These are phyloP conservation scores for Chrysolina americana DNA, from an alignment of 2,888 invertebrate species.

Conservation along the genomic window DNA sequence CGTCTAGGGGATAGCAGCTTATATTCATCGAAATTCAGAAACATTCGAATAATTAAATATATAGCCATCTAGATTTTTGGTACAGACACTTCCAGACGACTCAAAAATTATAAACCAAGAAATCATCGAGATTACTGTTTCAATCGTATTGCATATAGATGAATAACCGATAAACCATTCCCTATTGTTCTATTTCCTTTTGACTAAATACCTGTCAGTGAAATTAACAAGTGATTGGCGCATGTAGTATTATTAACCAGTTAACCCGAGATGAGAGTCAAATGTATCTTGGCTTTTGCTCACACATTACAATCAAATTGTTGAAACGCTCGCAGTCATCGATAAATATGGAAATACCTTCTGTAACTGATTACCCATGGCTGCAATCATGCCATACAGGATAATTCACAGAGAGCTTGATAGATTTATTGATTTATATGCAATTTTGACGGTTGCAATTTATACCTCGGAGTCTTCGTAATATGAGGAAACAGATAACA, in stretches of 20 bases:
- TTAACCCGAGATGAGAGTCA: background rate
- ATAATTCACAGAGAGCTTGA: background rate
- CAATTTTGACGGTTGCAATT: background rate
- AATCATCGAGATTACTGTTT: no score
- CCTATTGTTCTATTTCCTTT: background rate
- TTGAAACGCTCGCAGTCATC: background rate
- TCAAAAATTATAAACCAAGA: no score
- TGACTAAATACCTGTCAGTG: background rate
- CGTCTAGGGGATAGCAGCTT: no score
- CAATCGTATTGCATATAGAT: no score
- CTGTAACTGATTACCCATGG: background rate
- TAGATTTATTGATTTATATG: background rate
- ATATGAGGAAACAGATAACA: background rate
- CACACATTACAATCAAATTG: conserved; percentile 1
- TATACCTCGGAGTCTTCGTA: background rate
- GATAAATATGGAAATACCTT: conserved; percentile 6
- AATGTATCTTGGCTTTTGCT: background rate
- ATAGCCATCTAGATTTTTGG: no score
- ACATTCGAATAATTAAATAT: no score
- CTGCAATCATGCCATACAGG: background rate
- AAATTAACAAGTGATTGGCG: background rate
- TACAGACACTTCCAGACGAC: no score
- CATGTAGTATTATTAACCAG: background rate
- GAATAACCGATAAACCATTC: background rate
- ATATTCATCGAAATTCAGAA: no score